Evolutionary conservation across 1,140 invertebrate species (phyloP).

Genomic region (Drosophila ercepeae): DNA sequence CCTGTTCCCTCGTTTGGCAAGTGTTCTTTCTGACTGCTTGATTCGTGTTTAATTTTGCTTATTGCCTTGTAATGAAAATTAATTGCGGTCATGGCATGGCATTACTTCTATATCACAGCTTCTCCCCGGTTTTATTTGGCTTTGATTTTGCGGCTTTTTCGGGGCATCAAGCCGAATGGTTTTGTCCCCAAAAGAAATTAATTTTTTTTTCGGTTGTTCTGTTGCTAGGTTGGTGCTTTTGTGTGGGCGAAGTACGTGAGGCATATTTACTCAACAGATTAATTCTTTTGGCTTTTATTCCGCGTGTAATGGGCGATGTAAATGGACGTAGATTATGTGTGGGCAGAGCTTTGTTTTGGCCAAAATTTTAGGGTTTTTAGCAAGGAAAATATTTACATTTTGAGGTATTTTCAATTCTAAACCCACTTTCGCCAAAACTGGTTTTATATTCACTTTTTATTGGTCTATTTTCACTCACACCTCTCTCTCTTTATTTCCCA

Average conservation of each 20-base stretch:
- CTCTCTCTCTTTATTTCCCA: not conserved
- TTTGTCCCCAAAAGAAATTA: constrained; percentile 28
- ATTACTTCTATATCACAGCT: constrained; percentile 30
- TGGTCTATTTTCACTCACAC: constrained; percentile 25
- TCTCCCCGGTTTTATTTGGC: constrained; percentile 5
- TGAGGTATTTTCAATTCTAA: constrained; percentile 22
- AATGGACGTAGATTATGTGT: constrained; percentile 32
- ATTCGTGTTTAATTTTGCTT: constrained; percentile 78
- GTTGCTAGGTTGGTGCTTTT: constrained; percentile 3
- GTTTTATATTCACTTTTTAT: constrained; percentile 66
- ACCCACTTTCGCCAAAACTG: constrained; percentile 34
- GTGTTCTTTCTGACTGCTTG: constrained; percentile 43
- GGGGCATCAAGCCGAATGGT: constrained; percentile 50
- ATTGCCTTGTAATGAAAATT: constrained; percentile 81
- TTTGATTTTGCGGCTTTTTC: constrained; percentile 37
- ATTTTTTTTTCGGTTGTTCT: constrained; percentile 3
- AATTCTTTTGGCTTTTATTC: constrained; percentile 45
- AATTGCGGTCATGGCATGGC: constrained; percentile 65
- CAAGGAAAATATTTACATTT: no score
- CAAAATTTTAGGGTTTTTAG: not conserved
- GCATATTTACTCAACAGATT: constrained; percentile 71
- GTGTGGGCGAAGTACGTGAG: constrained; percentile 49
- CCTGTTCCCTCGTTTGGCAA: not conserved
- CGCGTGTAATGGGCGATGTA: constrained; percentile 39
- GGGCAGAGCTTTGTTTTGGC: constrained; percentile 19